Evolutionary conservation across 2,797 vertebrate genomes (phyloP).

Genomic region (Epinephelus coioides): DNA sequence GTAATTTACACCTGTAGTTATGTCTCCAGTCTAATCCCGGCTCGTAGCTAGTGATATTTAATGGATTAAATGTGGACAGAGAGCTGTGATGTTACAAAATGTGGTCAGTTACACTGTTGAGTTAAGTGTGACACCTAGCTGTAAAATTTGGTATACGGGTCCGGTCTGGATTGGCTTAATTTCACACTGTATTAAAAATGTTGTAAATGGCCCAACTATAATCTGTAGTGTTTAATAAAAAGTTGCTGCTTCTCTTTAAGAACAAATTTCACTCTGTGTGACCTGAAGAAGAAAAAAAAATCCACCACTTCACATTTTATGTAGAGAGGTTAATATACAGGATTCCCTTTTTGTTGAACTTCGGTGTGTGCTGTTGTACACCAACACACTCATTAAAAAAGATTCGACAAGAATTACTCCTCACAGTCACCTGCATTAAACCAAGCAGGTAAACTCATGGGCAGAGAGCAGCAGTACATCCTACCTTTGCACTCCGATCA

Average conservation of each 20-base stretch:
- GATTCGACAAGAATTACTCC: constrained; percentile 52
- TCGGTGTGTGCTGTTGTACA: constrained; percentile 40
- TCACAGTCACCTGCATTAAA: constrained; percentile 68
- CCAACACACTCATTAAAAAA: constrained; percentile 63
- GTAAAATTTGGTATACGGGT: too few relatives aligned
- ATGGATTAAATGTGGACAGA: too few relatives aligned
- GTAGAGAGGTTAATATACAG: constrained; percentile 65
- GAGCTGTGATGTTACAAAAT: too few relatives aligned
- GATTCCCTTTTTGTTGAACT: constrained; percentile 50
- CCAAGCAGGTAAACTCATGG: constrained; percentile 45
- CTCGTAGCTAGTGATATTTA: too few relatives aligned
- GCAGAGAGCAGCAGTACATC: constrained; percentile 55
- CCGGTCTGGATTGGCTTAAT: too few relatives aligned
- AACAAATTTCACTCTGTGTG: constrained; percentile 19
- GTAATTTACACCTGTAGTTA: too few relatives aligned
- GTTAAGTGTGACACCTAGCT: too few relatives aligned
- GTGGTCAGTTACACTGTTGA: too few relatives aligned
- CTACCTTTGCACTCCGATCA: constrained; percentile 65
- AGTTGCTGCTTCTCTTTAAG: constrained; percentile 32
- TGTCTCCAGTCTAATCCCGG: too few relatives aligned
- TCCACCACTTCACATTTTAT: constrained; percentile 47
- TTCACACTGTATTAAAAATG: too few relatives aligned
- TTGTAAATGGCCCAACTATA: background rate
- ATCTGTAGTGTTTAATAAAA: constrained; percentile 21
- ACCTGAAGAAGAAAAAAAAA: constrained; percentile 24